Conservation (phyloP, 2,113 vertebrate genomes). For the Cyanistes caeruleus region DNA sequence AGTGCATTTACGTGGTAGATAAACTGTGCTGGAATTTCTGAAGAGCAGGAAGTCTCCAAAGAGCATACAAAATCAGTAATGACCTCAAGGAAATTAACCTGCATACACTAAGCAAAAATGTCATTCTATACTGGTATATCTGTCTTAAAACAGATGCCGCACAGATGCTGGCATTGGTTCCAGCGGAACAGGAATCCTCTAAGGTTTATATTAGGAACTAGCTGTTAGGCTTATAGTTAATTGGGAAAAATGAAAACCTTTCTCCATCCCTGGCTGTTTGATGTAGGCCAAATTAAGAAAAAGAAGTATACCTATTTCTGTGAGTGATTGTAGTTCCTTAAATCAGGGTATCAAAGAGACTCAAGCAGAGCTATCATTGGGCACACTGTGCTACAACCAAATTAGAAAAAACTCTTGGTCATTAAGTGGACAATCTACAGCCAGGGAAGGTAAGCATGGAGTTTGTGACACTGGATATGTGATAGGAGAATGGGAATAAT, state of each 20-base stretch:
- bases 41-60: conserved; percentile 1
- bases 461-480: neutral
- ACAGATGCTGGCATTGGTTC: neutral
- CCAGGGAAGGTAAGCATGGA: neutral
- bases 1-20: neutral
- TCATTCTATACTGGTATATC: neutral
- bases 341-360: neutral
- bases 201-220: conserved; percentile 2
- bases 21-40: neutral
- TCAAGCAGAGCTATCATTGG: neutral
- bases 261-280: neutral
- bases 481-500: neutral
- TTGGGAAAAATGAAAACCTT: neutral
- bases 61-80: conserved; percentile 23
- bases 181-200: neutral
- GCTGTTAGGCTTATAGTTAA: neutral
- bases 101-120: conserved; percentile 3
- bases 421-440: neutral
- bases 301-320: neutral
- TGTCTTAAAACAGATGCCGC: neutral
- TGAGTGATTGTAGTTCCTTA: neutral
- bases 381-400: neutral
- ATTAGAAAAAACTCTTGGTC: neutral
- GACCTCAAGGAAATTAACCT: neutral
- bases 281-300: neutral